These are phyloP conservation scores for Hecatera dysodea DNA, from an alignment of 2,888 invertebrate species.

Conservation along the genomic window DNA sequence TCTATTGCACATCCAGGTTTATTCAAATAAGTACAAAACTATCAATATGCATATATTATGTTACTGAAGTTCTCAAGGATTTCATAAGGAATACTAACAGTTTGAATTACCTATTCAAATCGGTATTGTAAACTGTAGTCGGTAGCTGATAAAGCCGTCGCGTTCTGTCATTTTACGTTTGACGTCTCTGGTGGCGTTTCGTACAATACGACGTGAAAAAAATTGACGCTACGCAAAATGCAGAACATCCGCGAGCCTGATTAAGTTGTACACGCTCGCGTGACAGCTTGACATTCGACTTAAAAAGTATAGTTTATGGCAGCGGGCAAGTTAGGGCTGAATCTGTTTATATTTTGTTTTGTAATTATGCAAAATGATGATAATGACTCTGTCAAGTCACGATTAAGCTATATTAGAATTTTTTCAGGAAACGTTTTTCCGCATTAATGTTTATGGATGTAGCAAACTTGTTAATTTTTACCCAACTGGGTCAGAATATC, in stretches of 20 bases:
- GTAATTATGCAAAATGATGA: slow-evolving; percentile 81
- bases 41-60: slow-evolving; percentile 27
- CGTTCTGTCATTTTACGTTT: slow-evolving; percentile 29
- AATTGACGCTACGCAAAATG: slow-evolving; percentile 64
- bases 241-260: slow-evolving; percentile 63
- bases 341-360: slow-evolving; percentile 79
- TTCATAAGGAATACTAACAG: not conserved
- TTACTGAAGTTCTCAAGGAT: slow-evolving; percentile 14
- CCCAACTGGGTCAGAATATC: slow-evolving; percentile 57
- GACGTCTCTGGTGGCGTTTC: slow-evolving; percentile 32
- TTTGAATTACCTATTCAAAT: slow-evolving; percentile 33
- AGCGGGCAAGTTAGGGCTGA: slow-evolving; percentile 71
- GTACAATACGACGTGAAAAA: slow-evolving; percentile 65
- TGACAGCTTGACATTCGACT: slow-evolving; percentile 82
- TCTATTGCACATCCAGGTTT: slow-evolving; percentile 30
- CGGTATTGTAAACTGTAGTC: slow-evolving; percentile 29
- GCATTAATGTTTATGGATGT: slow-evolving; percentile 54
- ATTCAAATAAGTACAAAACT: slow-evolving; percentile 25
- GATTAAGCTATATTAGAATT: slow-evolving; percentile 70
- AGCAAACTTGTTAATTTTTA: slow-evolving; percentile 50
- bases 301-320: slow-evolving; percentile 76
- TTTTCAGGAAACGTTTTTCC: slow-evolving; percentile 67
- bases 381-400: slow-evolving; percentile 78
- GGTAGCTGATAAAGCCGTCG: slow-evolving; percentile 32
- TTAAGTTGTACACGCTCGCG: slow-evolving; percentile 81